phyloP scores from a whole-genome alignment of 2,888 invertebrate species.

The Harmothoe impar region DNA sequence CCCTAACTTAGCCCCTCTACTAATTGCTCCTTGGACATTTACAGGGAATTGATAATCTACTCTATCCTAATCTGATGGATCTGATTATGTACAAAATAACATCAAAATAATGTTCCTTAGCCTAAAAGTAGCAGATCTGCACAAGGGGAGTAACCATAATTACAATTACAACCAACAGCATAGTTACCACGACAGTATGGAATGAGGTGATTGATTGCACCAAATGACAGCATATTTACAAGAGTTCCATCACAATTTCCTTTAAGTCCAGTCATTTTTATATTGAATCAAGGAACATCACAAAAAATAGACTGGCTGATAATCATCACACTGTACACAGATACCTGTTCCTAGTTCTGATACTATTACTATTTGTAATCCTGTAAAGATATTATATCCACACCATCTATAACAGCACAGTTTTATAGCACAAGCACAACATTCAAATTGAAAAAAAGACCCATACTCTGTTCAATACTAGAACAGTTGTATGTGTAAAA shows the following conservation, averaged over 20 bases:
- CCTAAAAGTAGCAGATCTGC: not conserved
- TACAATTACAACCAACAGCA: not conserved
- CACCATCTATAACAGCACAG: slow-evolving; percentile 13
- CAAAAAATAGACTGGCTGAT: slow-evolving; percentile 8
- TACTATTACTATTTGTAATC: not conserved
- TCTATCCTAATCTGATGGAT: not conserved
- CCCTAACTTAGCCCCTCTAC: not conserved
- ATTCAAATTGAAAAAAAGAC: not conserved
- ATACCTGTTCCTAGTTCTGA: not conserved
- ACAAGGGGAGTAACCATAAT: not conserved
- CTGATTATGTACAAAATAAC: not conserved
- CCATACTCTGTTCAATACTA: not conserved
- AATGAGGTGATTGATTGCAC: not conserved
- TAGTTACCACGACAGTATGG: not conserved
- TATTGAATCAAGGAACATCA: not conserved
- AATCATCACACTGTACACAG: slow-evolving; percentile 10
- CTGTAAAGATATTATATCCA: not conserved
- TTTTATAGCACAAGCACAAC: slow-evolving; percentile 15
- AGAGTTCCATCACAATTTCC: not conserved
- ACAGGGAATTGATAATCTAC: not conserved
- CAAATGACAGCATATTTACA: not conserved
- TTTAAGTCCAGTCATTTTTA: not conserved
- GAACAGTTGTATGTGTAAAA: not conserved
- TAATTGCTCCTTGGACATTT: not conserved
- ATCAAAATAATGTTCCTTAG: not conserved